These are phyloP conservation scores for Isoperla grammatica DNA, from an alignment of 2,888 invertebrate species.

Conservation along the genomic window DNA sequence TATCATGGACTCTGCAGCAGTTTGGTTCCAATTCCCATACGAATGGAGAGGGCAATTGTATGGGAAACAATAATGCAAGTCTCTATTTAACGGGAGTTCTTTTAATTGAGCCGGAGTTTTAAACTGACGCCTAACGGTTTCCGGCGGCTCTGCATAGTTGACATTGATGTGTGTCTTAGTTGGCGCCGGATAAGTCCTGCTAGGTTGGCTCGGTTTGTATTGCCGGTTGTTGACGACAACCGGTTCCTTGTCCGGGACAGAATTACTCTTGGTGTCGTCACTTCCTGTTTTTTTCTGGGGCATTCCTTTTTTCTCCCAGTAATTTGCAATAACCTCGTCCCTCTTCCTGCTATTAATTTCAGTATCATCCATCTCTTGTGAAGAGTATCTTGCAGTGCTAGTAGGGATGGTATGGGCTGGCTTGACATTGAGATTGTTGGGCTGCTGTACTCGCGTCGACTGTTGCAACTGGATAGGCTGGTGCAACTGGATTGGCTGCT, in stretches of 20 bases:
- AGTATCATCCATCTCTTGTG: too few relatives aligned
- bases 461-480: too few relatives aligned
- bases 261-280: neutral
- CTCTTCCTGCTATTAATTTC: conserved; percentile 3
- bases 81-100: conserved; percentile 38
- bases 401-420: too few relatives aligned
- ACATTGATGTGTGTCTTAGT: neutral
- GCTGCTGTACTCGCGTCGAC: too few relatives aligned
- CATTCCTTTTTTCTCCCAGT: conserved; percentile 3
- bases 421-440: too few relatives aligned
- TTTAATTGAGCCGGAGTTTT: conserved; percentile 43
- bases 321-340: conserved; percentile 4
- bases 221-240: neutral
- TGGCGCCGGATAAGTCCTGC: conserved; percentile 5
- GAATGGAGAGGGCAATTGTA: conserved; percentile 19
- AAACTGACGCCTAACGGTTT: conserved; percentile 33
- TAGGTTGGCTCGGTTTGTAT: neutral
- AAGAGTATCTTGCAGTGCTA: too few relatives aligned
- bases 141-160: conserved; percentile 5
- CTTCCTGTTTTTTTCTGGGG: neutral
- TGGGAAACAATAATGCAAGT: conserved; percentile 25
- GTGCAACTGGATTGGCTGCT: too few relatives aligned
- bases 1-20: conserved; percentile 7
- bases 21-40: neutral
- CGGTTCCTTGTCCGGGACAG: neutral